A percentile compares a stretch with the other conserved stretches of the same genome.
phyloP scores from a whole-genome alignment of 2,888 invertebrate genomes.

The Ernsta delagoae region DNA sequence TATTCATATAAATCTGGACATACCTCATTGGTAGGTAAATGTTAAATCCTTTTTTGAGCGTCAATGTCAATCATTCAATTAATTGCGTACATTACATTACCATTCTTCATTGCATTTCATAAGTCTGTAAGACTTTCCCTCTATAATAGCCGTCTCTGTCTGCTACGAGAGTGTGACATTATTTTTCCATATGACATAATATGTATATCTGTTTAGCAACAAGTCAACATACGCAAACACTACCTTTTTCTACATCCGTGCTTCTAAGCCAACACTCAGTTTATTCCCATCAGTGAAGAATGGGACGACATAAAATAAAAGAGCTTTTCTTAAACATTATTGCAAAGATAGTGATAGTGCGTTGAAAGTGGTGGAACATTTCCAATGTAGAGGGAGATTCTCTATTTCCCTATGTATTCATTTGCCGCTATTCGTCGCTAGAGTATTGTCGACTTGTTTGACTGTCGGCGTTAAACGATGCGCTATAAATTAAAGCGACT shows the following conservation, averaged over 20 bases:
- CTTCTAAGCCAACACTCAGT: neutral
- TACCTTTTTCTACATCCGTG: neutral
- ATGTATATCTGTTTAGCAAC: too few relatives aligned
- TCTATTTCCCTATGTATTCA: constrained; percentile 25
- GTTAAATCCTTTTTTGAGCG: too few relatives aligned
- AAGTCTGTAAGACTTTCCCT: too few relatives aligned
- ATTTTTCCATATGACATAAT: too few relatives aligned
- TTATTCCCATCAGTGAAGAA: constrained; percentile 15
- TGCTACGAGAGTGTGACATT: too few relatives aligned
- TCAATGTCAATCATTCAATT: too few relatives aligned
- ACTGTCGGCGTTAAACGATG: neutral
- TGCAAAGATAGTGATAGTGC: constrained; percentile 13
- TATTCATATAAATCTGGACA: too few relatives aligned
- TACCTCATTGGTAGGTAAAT: too few relatives aligned
- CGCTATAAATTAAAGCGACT: neutral
- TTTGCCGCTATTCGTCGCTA: constrained; percentile 6
- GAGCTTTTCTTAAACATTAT: constrained; percentile 10
- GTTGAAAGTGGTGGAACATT: constrained; percentile 15
- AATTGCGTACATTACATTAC: too few relatives aligned
- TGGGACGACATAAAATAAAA: constrained; percentile 21
- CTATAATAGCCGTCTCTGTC: too few relatives aligned
- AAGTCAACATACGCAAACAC: too few relatives aligned
- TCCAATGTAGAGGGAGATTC: constrained; percentile 3
- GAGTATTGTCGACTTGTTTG: neutral
- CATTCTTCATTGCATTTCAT: too few relatives aligned